Base-by-base conservation (phyloP, 53 echinoderm and acorn worm genomes). In the Temnopleurus reevesii region DNA sequence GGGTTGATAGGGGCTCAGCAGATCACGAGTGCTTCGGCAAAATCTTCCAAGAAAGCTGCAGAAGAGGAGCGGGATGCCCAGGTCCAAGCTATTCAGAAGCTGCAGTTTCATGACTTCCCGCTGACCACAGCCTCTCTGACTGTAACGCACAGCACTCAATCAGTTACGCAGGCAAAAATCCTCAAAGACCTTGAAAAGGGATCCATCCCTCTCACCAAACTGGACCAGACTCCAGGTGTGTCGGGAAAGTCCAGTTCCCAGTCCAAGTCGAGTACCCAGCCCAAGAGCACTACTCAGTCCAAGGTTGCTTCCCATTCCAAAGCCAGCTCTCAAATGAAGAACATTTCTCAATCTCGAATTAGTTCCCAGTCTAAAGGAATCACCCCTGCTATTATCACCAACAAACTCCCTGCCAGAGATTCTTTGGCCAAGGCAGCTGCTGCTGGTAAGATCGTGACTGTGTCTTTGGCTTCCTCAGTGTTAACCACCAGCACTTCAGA, bases 41-140 rank as follows among this genome's bases (percentile, higher is more conserved):
- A 83, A 30, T 18, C 77, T 19, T 86, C 85, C 24, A 94, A 89
- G 86, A 94, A 94, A 35, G 57, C 89, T 18, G n/a, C 77, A 35
- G 83, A 92, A 30, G 90, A 93, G 29, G 92, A 91, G 43, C 81
- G 90, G 30, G 90, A 94, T 55, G 93, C 93, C 19, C 94, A 93
- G 28, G 94, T 96, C 3, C 99, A 99, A 87, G 95, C 99, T 21
- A 99, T 99, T 30, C 99, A 99, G 77, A 99, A 99, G 80, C 92
- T 99, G 35, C 99, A 99, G 89, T 99, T 96, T 81, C 99, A 99
- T 51, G 99, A 99, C 91, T 99, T 99, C 46, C 99, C 99, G 8
- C 90, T 99, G 55, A 99, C 99, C 17, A 99, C 99, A 5, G 96
- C 94, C 34, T 94, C 99, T 19, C 45, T 96, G 76, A 93, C 90